Conservation (phyloP, 2,113 vertebrate species). For the Syrrhaptes paradoxus region DNA sequence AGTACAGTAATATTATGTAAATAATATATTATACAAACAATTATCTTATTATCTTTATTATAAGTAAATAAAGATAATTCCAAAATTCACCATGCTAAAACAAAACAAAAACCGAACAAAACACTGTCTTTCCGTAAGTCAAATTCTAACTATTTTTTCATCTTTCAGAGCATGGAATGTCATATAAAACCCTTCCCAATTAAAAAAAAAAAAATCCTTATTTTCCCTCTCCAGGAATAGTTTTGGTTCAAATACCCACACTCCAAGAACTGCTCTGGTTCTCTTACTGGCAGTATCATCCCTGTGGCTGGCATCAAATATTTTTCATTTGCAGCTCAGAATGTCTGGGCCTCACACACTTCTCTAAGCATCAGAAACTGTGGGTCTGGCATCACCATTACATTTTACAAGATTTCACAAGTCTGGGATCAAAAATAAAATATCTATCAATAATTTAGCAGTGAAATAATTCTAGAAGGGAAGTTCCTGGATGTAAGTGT, state of each 20-base stretch:
- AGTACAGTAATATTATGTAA: background rate
- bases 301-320: background rate
- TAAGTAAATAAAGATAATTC: background rate
- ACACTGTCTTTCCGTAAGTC: background rate
- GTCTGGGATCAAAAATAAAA: background rate
- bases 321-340: background rate
- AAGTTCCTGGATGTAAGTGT: background rate
- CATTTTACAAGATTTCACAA: background rate
- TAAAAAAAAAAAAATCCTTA: background rate
- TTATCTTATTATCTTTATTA: background rate
- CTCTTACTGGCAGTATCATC: background rate
- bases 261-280: background rate
- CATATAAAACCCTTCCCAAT: background rate
- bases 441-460: background rate
- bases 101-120: background rate
- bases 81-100: too few species aligned
- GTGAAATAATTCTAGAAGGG: background rate
- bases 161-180: background rate
- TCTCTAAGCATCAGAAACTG: background rate
- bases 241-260: background rate
- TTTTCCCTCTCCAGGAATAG: background rate
- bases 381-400: background rate
- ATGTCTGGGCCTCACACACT: background rate
- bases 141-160: background rate
- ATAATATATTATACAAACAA: background rate